phyloP scores from a whole-genome alignment of 2,113 vertebrate genomes.

The Psammodynastes pulverulentus region DNA sequence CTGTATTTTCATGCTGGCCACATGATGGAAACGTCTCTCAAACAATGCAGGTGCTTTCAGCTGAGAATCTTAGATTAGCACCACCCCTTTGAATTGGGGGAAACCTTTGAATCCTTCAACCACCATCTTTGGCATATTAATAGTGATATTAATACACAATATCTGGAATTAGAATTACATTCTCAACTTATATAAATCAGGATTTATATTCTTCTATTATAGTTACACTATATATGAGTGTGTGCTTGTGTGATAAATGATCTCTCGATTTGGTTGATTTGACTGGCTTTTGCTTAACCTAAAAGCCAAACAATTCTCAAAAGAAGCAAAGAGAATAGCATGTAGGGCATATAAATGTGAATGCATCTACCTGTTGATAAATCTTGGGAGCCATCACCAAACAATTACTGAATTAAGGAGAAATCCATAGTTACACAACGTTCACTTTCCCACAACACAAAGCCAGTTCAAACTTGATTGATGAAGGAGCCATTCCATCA shows the following conservation, averaged over 20 bases:
- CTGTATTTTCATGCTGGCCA: too few species aligned
- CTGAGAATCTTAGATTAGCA: too few species aligned
- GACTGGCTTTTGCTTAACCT: background rate
- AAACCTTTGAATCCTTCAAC: too few species aligned
- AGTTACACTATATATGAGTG: background rate
- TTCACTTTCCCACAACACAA: background rate
- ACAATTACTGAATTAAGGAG: background rate
- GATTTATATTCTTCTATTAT: background rate
- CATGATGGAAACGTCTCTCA: too few species aligned
- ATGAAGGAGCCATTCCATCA: background rate
- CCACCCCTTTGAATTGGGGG: too few species aligned
- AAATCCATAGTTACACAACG: background rate
- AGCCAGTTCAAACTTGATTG: background rate
- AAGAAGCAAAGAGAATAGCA: background rate
- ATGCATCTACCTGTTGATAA: background rate
- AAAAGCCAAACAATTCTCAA: background rate
- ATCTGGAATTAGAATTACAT: background rate
- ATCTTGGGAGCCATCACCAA: background rate
- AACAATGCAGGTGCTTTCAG: too few species aligned
- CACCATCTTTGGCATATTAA: background rate
- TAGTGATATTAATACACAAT: background rate
- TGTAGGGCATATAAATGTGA: background rate
- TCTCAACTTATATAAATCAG: background rate
- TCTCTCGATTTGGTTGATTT: background rate
- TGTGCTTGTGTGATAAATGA: too few species aligned